phyloP scores from a whole-genome alignment of 2,797 vertebrate genomes.

The Enteromius thamalakanensis region DNA sequence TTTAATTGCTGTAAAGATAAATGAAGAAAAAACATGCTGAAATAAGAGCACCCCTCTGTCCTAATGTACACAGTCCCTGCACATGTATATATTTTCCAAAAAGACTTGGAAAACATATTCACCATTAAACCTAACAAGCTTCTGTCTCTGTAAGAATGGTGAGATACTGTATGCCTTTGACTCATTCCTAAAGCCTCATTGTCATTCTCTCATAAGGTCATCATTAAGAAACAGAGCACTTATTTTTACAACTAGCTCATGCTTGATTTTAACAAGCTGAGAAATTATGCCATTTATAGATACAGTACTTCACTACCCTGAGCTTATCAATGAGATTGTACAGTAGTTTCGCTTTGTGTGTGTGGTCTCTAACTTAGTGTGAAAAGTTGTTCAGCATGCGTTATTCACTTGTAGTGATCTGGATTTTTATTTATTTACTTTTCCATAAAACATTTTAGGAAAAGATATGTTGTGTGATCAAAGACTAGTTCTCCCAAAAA shows the following conservation, averaged over 20 bases:
- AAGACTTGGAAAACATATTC: constrained; percentile 58
- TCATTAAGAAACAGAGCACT: constrained; percentile 42
- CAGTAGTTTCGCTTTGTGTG: not conserved
- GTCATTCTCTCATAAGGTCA: constrained; percentile 57
- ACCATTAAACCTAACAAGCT: constrained; percentile 13
- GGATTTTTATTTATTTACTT: constrained; percentile 8
- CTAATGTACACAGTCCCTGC: constrained; percentile 46
- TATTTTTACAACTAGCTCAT: not conserved
- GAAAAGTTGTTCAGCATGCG: constrained; percentile 75
- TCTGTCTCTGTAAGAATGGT: constrained; percentile 43
- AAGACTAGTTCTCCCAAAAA: not conserved
- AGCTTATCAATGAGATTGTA: not conserved
- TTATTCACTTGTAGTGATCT: not conserved
- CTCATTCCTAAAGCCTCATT: constrained; percentile 54
- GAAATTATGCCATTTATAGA: constrained; percentile 11
- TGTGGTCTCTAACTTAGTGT: constrained; percentile 8
- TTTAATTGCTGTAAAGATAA: not conserved
- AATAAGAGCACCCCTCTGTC: not conserved
- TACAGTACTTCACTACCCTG: constrained; percentile 58
- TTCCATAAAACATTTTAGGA: constrained; percentile 53
- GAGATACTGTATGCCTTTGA: constrained; percentile 52
- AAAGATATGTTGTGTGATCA: constrained; percentile 39
- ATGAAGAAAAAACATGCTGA: not conserved
- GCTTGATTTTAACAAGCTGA: not conserved
- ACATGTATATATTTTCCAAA: constrained; percentile 64